A percentile compares a stretch with the other conserved stretches of the same genome.
These are phyloP conservation scores for Syrphus vitripennis DNA, from an alignment of 2,888 invertebrate genomes.

Conservation along the genomic window DNA sequence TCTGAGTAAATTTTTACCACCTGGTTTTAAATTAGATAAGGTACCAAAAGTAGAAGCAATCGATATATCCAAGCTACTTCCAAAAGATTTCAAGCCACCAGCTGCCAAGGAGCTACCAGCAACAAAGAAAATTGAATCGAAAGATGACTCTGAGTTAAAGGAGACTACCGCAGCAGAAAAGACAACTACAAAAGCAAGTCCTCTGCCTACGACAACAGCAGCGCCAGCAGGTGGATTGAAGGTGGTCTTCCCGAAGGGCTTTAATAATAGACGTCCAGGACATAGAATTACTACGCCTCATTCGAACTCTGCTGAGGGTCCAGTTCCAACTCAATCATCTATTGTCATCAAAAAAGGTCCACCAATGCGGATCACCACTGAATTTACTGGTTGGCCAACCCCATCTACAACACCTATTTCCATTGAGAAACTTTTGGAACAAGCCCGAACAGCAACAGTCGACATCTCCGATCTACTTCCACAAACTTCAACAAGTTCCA, in stretches of 20 bases:
- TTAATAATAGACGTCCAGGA: slow-evolving; percentile 83
- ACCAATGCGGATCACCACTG: slow-evolving; percentile 92
- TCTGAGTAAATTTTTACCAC: slow-evolving; percentile 85
- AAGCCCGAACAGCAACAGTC: slow-evolving; percentile 84
- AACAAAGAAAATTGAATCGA: slow-evolving; percentile 76
- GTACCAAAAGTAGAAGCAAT: slow-evolving; percentile 67
- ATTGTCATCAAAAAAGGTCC: slow-evolving; percentile 92
- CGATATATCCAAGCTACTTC: slow-evolving; percentile 84
- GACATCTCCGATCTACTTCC: slow-evolving; percentile 81
- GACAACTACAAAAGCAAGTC: slow-evolving; percentile 66
- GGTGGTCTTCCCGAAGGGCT: slow-evolving; percentile 88
- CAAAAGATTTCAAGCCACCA: slow-evolving; percentile 84
- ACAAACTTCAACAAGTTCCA: slow-evolving; percentile 80
- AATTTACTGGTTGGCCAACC: slow-evolving; percentile 95
- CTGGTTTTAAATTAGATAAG: slow-evolving; percentile 82
- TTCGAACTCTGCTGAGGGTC: slow-evolving; percentile 75
- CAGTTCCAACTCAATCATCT: slow-evolving; percentile 81
- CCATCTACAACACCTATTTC: slow-evolving; percentile 93
- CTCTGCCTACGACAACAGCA: slow-evolving; percentile 80
- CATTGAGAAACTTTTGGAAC: slow-evolving; percentile 89
- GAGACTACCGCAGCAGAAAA: not conserved
- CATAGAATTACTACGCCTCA: slow-evolving; percentile 83
- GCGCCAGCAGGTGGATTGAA: slow-evolving; percentile 82
- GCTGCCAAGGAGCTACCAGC: slow-evolving; percentile 52
- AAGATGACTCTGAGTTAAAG: slow-evolving; percentile 81